Evolutionary conservation across 2,113 vertebrate genomes (phyloP).

Genomic region (Spheniscus mendiculus): DNA sequence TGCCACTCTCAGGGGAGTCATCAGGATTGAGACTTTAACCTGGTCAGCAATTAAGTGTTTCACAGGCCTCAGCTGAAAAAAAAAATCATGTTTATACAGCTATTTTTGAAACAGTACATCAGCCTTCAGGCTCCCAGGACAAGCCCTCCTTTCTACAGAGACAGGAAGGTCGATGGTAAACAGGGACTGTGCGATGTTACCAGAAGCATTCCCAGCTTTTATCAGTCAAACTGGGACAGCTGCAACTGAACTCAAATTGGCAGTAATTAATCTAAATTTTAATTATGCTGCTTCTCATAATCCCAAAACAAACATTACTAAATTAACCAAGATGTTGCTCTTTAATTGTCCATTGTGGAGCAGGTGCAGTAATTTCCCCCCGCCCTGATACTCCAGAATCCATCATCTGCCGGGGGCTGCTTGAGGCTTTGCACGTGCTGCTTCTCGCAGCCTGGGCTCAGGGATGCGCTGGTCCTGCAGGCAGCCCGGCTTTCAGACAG

Average conservation of each 20-base stretch:
- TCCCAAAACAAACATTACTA: not conserved
- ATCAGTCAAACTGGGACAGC: not conserved
- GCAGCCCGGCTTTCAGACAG: not conserved
- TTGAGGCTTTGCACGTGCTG: not conserved
- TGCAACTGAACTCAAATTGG: not conserved
- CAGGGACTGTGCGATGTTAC: not conserved
- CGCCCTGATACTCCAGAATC: rapidly evolving
- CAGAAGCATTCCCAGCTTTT: not conserved
- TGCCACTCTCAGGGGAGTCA: not conserved
- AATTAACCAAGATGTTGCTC: not conserved
- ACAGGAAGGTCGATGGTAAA: not conserved
- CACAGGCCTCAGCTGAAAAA: not conserved
- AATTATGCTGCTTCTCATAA: not conserved
- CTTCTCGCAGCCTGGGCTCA: not conserved
- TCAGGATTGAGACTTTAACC: not conserved
- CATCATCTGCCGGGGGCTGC: not conserved
- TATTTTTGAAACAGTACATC: not conserved
- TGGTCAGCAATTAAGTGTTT: not conserved
- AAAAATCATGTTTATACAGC: not conserved
- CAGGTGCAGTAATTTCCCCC: not conserved
- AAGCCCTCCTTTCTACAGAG: not conserved
- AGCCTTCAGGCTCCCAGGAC: not conserved
- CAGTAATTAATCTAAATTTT: not conserved
- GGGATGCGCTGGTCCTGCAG: not conserved
- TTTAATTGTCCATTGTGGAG: not conserved